These are phyloP conservation scores for Mesitornis unicolor DNA, from an alignment of 2,113 vertebrate genomes.

Conservation along the genomic window DNA sequence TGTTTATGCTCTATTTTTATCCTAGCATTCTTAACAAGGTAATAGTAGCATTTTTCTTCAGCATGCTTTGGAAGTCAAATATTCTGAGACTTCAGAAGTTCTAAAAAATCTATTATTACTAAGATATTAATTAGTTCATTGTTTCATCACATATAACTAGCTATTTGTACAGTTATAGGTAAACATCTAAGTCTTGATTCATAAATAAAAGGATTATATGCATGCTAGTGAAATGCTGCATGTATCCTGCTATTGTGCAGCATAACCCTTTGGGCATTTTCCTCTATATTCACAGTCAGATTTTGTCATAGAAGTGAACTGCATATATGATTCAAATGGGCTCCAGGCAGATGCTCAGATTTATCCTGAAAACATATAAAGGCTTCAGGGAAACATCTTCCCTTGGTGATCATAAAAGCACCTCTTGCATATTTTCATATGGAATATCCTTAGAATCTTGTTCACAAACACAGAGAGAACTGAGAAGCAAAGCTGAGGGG, in stretches of 20 bases:
- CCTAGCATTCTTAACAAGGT: not conserved
- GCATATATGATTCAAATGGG: slow-evolving; percentile 63
- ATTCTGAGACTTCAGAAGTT: not conserved
- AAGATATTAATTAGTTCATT: not conserved
- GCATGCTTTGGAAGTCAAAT: not conserved
- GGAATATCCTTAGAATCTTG: slow-evolving; percentile 39
- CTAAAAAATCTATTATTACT: not conserved
- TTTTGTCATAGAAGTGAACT: slow-evolving; percentile 39
- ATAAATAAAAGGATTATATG: slow-evolving; percentile 14
- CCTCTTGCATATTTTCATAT: slow-evolving; percentile 29
- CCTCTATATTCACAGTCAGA: slow-evolving; percentile 24
- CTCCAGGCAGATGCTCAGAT: slow-evolving; percentile 64
- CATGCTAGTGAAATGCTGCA: not conserved
- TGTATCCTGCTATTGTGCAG: not conserved
- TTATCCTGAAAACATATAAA: slow-evolving; percentile 67
- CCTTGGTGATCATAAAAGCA: slow-evolving; percentile 67
- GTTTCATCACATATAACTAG: not conserved
- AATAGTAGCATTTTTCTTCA: not conserved
- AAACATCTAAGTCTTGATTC: not conserved
- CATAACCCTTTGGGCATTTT: slow-evolving; percentile 66
- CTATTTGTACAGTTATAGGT: not conserved
- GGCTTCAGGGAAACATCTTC: slow-evolving; percentile 74
- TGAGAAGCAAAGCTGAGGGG: slow-evolving; percentile 43
- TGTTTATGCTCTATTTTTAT: not conserved
- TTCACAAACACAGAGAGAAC: slow-evolving; percentile 19